Base-by-base conservation (phyloP, 2,113 vertebrate genomes). In the Sarotherodon lohbergeri region DNA sequence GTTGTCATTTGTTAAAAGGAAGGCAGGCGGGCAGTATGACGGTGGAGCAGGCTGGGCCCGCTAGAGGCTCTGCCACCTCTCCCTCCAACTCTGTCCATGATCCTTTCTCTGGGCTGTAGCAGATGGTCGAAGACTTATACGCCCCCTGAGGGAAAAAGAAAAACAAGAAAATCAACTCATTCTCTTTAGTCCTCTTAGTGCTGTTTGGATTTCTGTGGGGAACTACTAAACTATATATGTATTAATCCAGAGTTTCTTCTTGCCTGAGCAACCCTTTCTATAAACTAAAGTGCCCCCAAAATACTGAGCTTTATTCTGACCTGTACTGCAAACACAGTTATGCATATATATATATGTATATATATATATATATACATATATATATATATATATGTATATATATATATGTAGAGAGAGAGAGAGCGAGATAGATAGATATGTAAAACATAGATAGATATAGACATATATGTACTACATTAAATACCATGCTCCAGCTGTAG, bases 401-500 rank as follows among this genome's bases (percentile, higher is more conserved):
- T 41, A 1, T 11, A 1, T 41, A 2, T 4, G 3, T 27, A 10
- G 2, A 48, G 2, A 3, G 1, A 12, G 2, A 16, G 1, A 14
- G 1, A 4, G 1, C 7, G 5, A 32, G 32, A 6, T 32, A 32
- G 32, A 32, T 32, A 56, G 11, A 54, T 11, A 22, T 6, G 5
- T 55, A 55, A 24, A 55, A 55, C n/a, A 57, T 57, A 57, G 54
- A 22, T 24, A 11, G 55, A 61, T 6, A 61, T 1, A 46, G 10
- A 68, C 14, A 52, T 39, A 27, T 54, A 83, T 34, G 34, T 24
- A 24, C 12, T 27, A 10, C 22, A 66, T 36, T 43, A 24, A n/a
- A 68, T 91, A 99, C 99, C 99, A 99, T 99, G 91, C 99, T 99
- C 99, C 99, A 99, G 95, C 98, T 99, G 95, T 99, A 99, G 90